phyloP scores from a whole-genome alignment of 23 tunicate genomes.

The Ascidia mentula region DNA sequence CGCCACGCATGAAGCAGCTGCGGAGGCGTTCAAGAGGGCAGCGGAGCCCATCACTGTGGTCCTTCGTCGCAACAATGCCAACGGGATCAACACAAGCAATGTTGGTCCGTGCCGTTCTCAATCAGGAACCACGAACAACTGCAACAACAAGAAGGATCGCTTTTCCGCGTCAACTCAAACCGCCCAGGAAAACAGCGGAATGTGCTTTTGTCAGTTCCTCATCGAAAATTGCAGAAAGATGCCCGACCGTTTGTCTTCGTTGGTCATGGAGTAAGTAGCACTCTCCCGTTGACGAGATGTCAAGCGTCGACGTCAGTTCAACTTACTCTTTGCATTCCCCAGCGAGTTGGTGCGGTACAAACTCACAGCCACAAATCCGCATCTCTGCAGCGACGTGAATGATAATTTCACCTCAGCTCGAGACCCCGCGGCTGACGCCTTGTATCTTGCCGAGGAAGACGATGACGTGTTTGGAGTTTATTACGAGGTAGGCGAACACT shows the following conservation, averaged over 20 bases:
- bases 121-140: background rate
- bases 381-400: slow-evolving; percentile 13
- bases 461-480: slow-evolving; percentile 28
- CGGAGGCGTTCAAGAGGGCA: slow-evolving; percentile 48
- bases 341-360: slow-evolving; percentile 37
- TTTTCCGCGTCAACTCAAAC: slow-evolving; percentile 4
- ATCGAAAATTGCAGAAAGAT: slow-evolving; percentile 36
- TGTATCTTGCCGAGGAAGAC: slow-evolving; percentile 7
- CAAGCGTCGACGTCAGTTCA: too few species aligned
- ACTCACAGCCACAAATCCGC: background rate
- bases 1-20: slow-evolving; percentile 51
- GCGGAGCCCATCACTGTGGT: slow-evolving; percentile 62
- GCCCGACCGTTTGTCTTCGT: slow-evolving; percentile 11
- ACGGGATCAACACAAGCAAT: background rate
- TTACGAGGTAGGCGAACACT: slow-evolving; percentile 28
- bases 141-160: background rate
- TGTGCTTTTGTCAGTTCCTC: slow-evolving; percentile 43
- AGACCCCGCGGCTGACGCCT: background rate
- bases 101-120: background rate
- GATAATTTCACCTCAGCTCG: background rate
- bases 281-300: too few species aligned
- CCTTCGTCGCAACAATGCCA: slow-evolving; percentile 25
- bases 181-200: background rate
- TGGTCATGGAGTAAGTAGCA: slow-evolving; percentile 28
- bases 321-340: background rate